Evolutionary conservation across 1,140 invertebrate genomes (phyloP), one percentile per base, ranked within the genome.

Genomic region (Phenacoccus solenopsis): DNA sequence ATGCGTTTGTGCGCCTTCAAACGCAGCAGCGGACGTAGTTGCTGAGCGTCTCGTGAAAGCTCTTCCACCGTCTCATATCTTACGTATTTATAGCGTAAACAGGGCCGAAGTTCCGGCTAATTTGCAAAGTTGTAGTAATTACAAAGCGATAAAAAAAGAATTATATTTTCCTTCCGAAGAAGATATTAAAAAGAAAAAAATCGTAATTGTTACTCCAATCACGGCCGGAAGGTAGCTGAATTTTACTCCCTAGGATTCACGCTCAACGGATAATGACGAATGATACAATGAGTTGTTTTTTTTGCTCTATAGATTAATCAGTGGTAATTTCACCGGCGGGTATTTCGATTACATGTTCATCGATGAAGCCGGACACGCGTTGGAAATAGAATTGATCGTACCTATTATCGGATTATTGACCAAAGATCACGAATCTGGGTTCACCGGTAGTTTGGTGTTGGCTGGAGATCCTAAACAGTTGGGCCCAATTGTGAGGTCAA

Each of bases 391-490:
- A 80, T 85, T 87, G 49, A 81, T 96, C 80, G 85, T 94, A 73
- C 86, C 92, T 0, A 4, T 27, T 27, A 16, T 27, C 25, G 59
- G 59, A 4, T 64, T 64, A 20, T 64, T 64, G 25, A 64, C 21
- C 2, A 64, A 27, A 9, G 21, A 24, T 16, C 22, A 10, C 12
- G 59, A 64, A 16, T 13, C 2, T 10, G 25, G 7, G 21, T 7
- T 59, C n/a, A 7, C n/a, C 72, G 85, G 86, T 1, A 88, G 90
- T 79, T 83, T 93, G 5, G 80, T 96, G 71, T 79, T 98, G 3
- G 90, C 93, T 72, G 95, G 95, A 5, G 95, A 98, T 84, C 94
- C 92, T n/a, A 82, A 88, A 77, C 95, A 98, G 79, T 82, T 98
- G 28, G 94, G 93, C 0, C 91, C 94, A 5, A 84, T 96, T 7